Base-by-base conservation (phyloP, 2,888 invertebrate genomes). In the Scrobipalpa atriplicella region DNA sequence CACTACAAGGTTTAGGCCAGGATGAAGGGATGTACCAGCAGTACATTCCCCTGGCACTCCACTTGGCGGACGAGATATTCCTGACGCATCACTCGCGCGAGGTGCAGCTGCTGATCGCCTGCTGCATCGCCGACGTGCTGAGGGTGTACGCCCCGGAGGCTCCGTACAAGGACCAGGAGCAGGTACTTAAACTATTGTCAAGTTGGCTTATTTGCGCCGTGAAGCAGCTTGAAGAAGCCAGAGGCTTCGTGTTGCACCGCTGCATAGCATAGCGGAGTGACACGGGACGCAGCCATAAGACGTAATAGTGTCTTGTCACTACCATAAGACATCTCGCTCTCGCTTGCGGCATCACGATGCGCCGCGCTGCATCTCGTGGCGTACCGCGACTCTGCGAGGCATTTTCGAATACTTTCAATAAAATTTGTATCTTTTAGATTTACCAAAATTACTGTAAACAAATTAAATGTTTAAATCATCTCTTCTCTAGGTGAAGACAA, bases 101-200 rank as follows among this genome's bases (percentile, higher is more conserved):
- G 89, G 99, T 99, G 0, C 97, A 99, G 83, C 93, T 99, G 64
- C 93, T 99, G 43, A 97, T 99, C 69, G 99, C 99, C 0, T 99
- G 99, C 88, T 99, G 99, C 84, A 98, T 99, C 80, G 99, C 99
- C 7, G 99, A 99, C 87, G 98, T 99, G 41, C 94, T 99, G 72
- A 93, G 99, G 68, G 98, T 99, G 7, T 99, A 98, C 88, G 99
- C 99, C 0, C 99, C 99, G 0, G 99, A 99, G 84, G 99, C 99
- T 47, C 99, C 99, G 0, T 99, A 98, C 85, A 98, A 98, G 89
- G 99, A 99, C 83, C 96, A 97, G 70, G 97, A 98, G 70, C 98
- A 98, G 94, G 96, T 99, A n/a, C n/a, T n/a, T n/a, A n/a, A n/a
- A n/a, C n/a, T n/a, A 29, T 29, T 29, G 29, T 29, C 29, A 29